Base-by-base conservation (phyloP, 2,113 vertebrate genomes). In the Beaufortia kweichowensis region DNA sequence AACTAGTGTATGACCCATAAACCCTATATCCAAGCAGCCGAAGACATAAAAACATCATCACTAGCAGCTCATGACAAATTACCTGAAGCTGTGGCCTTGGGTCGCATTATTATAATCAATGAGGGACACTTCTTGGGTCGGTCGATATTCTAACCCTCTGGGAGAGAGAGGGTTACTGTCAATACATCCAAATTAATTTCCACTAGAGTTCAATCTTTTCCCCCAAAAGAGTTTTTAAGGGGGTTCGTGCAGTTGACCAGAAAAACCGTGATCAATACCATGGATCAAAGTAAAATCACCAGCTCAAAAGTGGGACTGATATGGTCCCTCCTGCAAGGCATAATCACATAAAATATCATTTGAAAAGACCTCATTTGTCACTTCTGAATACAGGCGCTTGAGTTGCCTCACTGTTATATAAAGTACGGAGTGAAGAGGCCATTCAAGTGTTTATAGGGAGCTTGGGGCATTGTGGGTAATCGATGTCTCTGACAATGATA, bases 51-150 rank as follows among this genome's bases (percentile, higher is more conserved):
- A 78, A 48, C 31, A 79, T 26, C 35, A 55, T 69, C 53, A 29
- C 67, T 53, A 73, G 28, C 53, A 75, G 33, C 33, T 29, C 29
- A 81, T 79, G 82, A 83, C 75, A 75, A 85, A 89, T 86, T 23
- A 78, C 82, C 57, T 70, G 50, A 73, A 60, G 82, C 64, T 56
- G 14, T 73, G 41, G 81, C 77, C 69, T 75, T 78, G 3, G 2
- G 78, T 43, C 84, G 73, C 46, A 85, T 91, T 87, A 80, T 57
- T 75, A 65, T 81, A 86, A 88, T 86, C 82, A 21, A 83, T 84
- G 56, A 76, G 53, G 67, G 80, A 29, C 55, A 65, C 19, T 65
- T 64, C 73, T 35, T 28, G 77, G 35, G 76, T 28, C 50, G 67
- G 50, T 79, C 73, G 21, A 57, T 79, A 79, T 82, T 61, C 67